A percentile compares a stretch with the other conserved stretches of the same genome.
Conservation (phyloP, 2,113 vertebrate genomes). For the Ceyx margarethae region DNA sequence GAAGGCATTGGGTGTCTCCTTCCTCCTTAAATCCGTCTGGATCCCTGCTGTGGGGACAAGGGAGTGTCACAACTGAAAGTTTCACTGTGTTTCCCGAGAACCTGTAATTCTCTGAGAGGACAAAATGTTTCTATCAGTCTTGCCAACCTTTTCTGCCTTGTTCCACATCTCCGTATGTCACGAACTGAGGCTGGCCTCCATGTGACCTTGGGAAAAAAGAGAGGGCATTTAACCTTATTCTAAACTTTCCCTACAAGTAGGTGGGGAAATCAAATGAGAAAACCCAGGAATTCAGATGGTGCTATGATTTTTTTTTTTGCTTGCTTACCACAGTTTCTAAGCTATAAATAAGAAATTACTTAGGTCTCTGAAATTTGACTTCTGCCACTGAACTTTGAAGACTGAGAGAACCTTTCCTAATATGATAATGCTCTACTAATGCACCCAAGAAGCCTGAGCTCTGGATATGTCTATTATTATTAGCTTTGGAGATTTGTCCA, state of each 20-base stretch:
- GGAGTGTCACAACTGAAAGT: neutral
- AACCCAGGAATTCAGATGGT: neutral
- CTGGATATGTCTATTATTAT: neutral
- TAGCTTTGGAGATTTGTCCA: neutral
- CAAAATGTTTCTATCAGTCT: neutral
- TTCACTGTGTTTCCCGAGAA: neutral
- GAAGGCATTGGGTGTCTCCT: neutral
- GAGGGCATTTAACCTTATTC: neutral
- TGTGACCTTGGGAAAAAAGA: neutral
- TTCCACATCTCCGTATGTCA: fast-evolving
- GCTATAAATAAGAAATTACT: neutral
- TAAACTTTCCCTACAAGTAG: neutral
- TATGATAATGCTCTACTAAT: neutral
- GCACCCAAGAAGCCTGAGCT: neutral
- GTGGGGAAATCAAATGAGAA: neutral
- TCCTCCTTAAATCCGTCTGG: neutral
- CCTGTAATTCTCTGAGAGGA: neutral
- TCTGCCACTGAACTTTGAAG: neutral
- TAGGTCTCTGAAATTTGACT: neutral
- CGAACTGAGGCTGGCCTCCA: neutral
- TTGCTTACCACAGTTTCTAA: neutral
- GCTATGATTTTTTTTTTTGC: neutral
- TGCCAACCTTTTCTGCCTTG: neutral
- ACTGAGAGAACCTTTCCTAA: neutral
- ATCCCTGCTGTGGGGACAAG: neutral